Conservation (phyloP, 2,888 invertebrate species). For the Odiellus spinosus region DNA sequence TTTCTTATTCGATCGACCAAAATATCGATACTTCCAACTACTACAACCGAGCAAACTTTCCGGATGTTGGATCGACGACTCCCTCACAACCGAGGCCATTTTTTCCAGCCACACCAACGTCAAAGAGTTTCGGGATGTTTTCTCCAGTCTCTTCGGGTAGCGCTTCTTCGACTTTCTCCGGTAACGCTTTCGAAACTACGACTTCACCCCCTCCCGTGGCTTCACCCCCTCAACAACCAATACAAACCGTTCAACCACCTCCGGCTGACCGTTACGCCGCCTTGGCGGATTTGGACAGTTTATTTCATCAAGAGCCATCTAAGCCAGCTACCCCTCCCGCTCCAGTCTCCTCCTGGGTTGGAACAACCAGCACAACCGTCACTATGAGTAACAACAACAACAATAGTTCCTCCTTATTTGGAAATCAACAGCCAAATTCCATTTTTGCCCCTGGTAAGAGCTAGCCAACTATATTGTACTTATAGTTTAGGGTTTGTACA, state of each 20-base stretch:
- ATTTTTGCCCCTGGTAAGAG: too few species aligned
- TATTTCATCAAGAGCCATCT: slow-evolving; percentile 29
- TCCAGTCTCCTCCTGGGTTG: not conserved
- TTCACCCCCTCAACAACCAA: slow-evolving; percentile 10
- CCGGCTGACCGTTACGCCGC: slow-evolving; percentile 86
- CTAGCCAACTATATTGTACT: too few species aligned
- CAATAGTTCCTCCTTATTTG: too few species aligned
- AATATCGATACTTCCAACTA: too few species aligned
- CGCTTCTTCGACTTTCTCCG: too few species aligned
- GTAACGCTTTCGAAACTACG: slow-evolving; percentile 13
- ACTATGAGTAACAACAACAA: too few species aligned
- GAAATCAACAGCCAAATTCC: too few species aligned
- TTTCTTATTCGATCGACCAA: not conserved
- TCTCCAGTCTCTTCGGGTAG: too few species aligned
- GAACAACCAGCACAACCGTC: not conserved
- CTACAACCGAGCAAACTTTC: not conserved
- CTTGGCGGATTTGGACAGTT: slow-evolving; percentile 71
- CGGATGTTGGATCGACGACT: slow-evolving; percentile 5
- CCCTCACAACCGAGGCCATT: slow-evolving; percentile 16
- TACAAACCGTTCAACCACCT: slow-evolving; percentile 2
- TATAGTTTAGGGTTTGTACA: too few species aligned
- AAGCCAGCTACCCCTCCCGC: slow-evolving; percentile 24
- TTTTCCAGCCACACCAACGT: slow-evolving; percentile 11
- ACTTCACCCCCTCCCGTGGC: slow-evolving; percentile 7
- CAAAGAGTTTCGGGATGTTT: too few species aligned